Percentiles rank a stretch among this genome's conserved stretches.
Evolutionary conservation across 1,140 invertebrate species (phyloP).

Genomic region (Bicyclus anynana): DNA sequence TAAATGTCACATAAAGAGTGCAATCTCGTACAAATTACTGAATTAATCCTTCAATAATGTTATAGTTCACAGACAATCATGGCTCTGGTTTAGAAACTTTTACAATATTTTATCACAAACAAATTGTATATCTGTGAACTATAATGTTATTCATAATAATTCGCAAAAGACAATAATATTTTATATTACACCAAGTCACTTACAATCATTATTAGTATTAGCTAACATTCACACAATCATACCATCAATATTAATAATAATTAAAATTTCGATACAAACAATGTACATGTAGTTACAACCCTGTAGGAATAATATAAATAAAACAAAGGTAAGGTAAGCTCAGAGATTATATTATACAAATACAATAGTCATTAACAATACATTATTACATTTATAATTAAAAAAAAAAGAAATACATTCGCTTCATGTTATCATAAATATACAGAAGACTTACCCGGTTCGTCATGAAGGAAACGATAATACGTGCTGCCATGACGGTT

Average conservation of each 20-base stretch:
- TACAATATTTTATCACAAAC: too few relatives aligned
- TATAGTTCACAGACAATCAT: too few relatives aligned
- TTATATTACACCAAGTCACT: too few relatives aligned
- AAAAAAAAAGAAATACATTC: conserved; percentile 31
- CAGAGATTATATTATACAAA: conserved; percentile 8
- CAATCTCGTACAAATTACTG: too few relatives aligned
- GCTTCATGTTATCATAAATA: conserved; percentile 14
- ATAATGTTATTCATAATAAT: too few relatives aligned
- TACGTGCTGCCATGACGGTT: conserved; percentile 30
- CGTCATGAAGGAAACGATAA: conserved; percentile 38
- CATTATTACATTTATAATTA: conserved; percentile 1
- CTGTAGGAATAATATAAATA: conserved; percentile 3
- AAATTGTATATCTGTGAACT: too few relatives aligned
- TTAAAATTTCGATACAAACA: neutral
- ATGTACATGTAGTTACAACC: conserved; percentile 27
- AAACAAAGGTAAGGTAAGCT: neutral
- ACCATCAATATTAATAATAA: neutral
- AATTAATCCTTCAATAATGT: too few relatives aligned
- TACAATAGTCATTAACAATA: conserved; percentile 5
- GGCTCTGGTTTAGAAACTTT: too few relatives aligned
- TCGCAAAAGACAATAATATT: neutral
- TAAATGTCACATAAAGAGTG: too few relatives aligned
- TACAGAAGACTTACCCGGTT: conserved; percentile 25
- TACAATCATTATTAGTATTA: too few relatives aligned
- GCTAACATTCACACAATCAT: neutral